Conservation (phyloP, 2,888 invertebrate genomes). For the Leptopilina drosophilae region DNA sequence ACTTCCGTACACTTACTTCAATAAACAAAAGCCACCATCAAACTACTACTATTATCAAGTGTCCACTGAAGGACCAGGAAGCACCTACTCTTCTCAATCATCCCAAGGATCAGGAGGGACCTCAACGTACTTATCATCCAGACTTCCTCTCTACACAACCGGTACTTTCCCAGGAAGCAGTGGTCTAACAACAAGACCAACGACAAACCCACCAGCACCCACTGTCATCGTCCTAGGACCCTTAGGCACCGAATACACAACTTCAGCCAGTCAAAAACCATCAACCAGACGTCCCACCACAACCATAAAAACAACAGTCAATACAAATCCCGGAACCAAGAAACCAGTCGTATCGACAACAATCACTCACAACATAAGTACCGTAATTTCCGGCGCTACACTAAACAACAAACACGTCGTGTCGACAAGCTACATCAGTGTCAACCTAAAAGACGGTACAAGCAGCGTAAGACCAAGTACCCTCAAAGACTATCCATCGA, state of each 20-base stretch:
- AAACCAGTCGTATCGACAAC: slow-evolving; percentile 69
- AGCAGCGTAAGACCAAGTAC: slow-evolving; percentile 60
- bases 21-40: slow-evolving; percentile 63
- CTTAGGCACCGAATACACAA: slow-evolving; percentile 69
- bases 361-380: slow-evolving; percentile 74
- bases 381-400: slow-evolving; percentile 68
- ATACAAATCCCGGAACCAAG: slow-evolving; percentile 59
- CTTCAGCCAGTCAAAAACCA: slow-evolving; percentile 69
- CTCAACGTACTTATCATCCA: slow-evolving; percentile 46
- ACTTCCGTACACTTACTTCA: slow-evolving; percentile 69
- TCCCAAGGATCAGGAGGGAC: slow-evolving; percentile 38
- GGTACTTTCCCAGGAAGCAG: slow-evolving; percentile 54
- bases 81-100: slow-evolving; percentile 45
- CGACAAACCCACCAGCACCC: slow-evolving; percentile 78
- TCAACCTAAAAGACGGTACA: slow-evolving; percentile 71
- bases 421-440: slow-evolving; percentile 72
- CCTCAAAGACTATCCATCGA: slow-evolving; percentile 43
- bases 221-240: slow-evolving; percentile 82
- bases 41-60: slow-evolving; percentile 71
- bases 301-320: slow-evolving; percentile 47
- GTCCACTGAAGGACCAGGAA: slow-evolving; percentile 55
- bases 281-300: slow-evolving; percentile 65
- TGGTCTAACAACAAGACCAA: slow-evolving; percentile 69
- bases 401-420: slow-evolving; percentile 70
- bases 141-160: slow-evolving; percentile 56